Percentiles rank a stretch among this genome's conserved stretches.
Conservation (phyloP, 2,113 vertebrate species). For the Mesitornis unicolor region DNA sequence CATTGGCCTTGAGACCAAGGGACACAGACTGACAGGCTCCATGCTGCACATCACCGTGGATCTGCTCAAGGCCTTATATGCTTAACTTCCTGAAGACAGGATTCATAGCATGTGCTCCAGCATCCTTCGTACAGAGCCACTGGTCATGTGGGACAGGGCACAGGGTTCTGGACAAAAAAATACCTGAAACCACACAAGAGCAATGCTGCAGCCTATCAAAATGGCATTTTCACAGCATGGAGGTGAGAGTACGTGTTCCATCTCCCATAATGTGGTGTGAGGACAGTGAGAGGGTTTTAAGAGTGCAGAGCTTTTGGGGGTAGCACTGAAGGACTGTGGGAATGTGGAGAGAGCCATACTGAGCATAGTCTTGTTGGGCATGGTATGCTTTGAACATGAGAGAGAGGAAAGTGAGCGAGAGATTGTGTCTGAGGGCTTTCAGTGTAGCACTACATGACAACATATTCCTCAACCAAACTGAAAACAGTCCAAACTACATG, state of each 20-base stretch:
- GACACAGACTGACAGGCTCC: neutral
- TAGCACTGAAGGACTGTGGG: neutral
- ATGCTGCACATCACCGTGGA: neutral
- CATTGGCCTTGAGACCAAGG: neutral
- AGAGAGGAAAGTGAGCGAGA: rapidly evolving
- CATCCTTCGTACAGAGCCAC: neutral
- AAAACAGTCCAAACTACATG: neutral
- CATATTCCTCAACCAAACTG: neutral
- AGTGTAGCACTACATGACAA: neutral
- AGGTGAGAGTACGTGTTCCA: neutral
- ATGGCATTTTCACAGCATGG: neutral
- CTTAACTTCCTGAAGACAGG: neutral
- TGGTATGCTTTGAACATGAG: neutral
- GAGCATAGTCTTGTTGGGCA: neutral
- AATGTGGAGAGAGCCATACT: neutral
- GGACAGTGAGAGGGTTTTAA: neutral
- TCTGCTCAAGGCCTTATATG: neutral
- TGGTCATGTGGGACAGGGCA: neutral
- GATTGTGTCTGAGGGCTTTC: neutral
- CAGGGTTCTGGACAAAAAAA: neutral
- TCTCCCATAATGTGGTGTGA: neutral
- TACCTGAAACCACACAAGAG: neutral
- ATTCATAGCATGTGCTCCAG: neutral
- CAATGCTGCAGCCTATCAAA: neutral
- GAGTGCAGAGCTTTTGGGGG: neutral